Evolutionary conservation across 2,113 vertebrate genomes (phyloP).

Genomic region (Sorex araneus): DNA sequence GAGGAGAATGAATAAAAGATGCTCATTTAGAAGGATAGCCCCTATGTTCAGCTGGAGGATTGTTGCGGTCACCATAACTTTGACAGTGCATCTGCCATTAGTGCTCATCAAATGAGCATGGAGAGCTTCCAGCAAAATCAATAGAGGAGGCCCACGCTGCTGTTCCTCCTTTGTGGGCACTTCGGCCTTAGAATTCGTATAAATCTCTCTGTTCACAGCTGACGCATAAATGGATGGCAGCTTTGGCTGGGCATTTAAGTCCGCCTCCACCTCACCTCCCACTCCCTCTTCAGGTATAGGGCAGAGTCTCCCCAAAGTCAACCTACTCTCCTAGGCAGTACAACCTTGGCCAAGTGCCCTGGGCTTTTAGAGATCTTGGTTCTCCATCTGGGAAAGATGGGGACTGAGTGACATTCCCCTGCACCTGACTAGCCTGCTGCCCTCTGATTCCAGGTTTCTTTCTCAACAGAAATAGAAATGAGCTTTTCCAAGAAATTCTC

Average conservation of each 20-base stretch:
- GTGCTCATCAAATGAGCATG: constrained; percentile 36
- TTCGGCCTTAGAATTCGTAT: background rate
- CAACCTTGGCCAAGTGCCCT: background rate
- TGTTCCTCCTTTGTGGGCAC: constrained; percentile 10
- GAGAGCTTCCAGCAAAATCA: constrained; percentile 49
- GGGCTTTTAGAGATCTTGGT: background rate
- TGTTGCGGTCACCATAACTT: constrained; percentile 66
- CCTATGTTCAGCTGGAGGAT: constrained; percentile 45
- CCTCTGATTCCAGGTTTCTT: background rate
- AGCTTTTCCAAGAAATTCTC: background rate
- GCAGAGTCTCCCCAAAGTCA: background rate
- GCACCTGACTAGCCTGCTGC: background rate
- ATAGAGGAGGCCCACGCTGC: constrained; percentile 41
- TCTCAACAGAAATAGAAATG: background rate
- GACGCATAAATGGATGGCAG: background rate
- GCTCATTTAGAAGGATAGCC: constrained; percentile 69
- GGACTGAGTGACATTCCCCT: background rate
- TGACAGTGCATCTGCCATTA: constrained; percentile 16
- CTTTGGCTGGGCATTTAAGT: background rate
- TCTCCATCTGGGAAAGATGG: background rate
- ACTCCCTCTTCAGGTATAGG: background rate
- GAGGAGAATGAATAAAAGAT: constrained; percentile 72
- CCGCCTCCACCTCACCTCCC: background rate
- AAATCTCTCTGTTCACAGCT: constrained; percentile 15
- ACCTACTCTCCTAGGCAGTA: background rate